Conservation (phyloP, 2,888 invertebrate species). For the Toxonevra muliebris region DNA sequence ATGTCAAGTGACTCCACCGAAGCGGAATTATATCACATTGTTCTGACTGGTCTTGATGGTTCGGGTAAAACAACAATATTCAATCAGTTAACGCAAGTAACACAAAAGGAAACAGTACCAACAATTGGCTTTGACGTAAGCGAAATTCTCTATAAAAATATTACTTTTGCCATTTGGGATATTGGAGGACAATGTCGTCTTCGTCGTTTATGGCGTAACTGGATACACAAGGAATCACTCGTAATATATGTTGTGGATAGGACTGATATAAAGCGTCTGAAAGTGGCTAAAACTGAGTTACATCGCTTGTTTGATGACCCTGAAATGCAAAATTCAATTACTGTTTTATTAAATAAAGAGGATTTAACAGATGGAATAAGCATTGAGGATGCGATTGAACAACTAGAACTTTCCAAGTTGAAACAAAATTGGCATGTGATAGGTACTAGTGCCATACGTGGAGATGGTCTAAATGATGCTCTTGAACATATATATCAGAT, state of each 20-base stretch:
- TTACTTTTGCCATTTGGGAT: neutral
- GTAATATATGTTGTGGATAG: neutral
- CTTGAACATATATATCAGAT: neutral
- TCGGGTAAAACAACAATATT: slow-evolving; percentile 4
- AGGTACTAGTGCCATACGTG: neutral
- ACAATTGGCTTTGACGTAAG: neutral
- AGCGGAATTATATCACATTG: no score
- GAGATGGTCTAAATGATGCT: neutral
- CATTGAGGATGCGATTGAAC: neutral
- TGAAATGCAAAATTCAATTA: neutral
- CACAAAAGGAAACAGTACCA: neutral
- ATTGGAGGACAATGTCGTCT: slow-evolving; percentile 3
- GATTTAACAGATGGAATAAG: neutral
- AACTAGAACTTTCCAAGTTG: neutral
- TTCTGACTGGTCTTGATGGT: neutral
- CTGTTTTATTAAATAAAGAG: neutral
- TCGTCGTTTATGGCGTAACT: neutral
- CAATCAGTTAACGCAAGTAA: neutral
- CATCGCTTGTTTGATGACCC: neutral
- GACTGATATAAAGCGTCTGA: neutral
- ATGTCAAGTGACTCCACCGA: no score
- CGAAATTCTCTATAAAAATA: neutral
- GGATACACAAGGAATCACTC: neutral
- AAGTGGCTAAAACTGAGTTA: neutral
- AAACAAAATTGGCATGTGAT: slow-evolving; percentile 1